Evolutionary conservation across 1,140 invertebrate species (phyloP), one percentile per base, ranked within the genome.

Genomic region (Aphis gossypii): DNA sequence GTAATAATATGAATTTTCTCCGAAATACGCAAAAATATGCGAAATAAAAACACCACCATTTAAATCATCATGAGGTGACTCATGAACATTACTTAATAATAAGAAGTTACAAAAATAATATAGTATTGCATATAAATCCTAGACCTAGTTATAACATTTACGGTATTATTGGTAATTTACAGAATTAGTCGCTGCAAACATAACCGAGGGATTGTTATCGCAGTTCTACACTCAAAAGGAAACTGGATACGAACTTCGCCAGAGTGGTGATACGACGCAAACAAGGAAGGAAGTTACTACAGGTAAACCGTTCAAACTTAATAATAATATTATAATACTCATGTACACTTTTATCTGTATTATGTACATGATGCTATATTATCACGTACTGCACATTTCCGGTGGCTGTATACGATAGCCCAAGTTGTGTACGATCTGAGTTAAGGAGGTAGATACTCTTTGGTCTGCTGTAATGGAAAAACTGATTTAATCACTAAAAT

Each of bases 171-270:
- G 54, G 35, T 3, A 14, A 30, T 92, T 92, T 86, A 9, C 48
- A 93, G 92, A 93, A 54, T 41, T 93, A 82, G 92, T 93, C 11
- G 82, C 92, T 7, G 92, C 48, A 9, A 93, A 93, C 82, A 93
- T 96, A 93, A 96, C 95, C 18, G 95, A 95, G 56, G 95, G 96
- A 94, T 84, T 94, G 21, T 68, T 95, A 23, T 96, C 96, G 46
- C 95, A 96, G 86, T 96, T 95, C 94, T 96, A 95, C 94, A 94
- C 95, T 0, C 94, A 95, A 90, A 94, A 95, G 20, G 94, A 94
- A 94, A 91, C 94, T 94, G 94, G 95, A 30, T 94, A 93, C 86
- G 90, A 94, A 60, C 95, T 94, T 54, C 90, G 82, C 54, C 92
- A 95, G 7, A 95, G 95, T 7, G 95, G 95, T 54, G 95, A 95